A percentile compares a stretch with the other conserved stretches of the same genome.
Conservation (phyloP, 2,113 vertebrate genomes). For the Poecilia latipinna region DNA sequence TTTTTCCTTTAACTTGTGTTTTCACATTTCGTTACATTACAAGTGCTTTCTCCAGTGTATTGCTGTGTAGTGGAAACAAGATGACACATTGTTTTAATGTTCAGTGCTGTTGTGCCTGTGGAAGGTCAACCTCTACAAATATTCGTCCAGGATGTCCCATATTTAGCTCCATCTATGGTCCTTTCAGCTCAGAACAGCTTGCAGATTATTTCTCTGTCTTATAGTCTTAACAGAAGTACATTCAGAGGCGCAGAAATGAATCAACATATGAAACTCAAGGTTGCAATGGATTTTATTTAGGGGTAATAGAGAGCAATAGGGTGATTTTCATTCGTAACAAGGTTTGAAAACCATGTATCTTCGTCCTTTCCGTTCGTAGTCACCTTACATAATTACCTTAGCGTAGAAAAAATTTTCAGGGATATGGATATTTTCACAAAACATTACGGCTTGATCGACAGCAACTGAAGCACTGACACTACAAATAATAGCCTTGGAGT, state of each 20-base stretch:
- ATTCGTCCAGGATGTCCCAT: too few species aligned
- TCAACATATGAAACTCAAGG: too few species aligned
- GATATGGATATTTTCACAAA: not conserved
- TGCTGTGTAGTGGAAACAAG: not conserved
- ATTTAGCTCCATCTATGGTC: not conserved
- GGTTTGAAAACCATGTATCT: not conserved
- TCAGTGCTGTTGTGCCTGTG: not conserved
- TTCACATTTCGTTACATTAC: not conserved
- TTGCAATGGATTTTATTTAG: not conserved
- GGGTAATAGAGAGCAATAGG: not conserved
- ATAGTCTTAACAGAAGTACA: too few species aligned
- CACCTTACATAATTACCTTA: not conserved
- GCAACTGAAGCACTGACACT: slow-evolving; percentile 41
- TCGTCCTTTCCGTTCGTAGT: not conserved
- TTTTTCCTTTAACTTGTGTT: not conserved
- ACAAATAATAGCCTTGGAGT: slow-evolving; percentile 42
- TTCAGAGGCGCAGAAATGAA: too few species aligned
- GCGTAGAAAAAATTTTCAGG: not conserved
- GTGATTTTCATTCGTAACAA: not conserved
- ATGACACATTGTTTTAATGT: not conserved
- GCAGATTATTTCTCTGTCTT: too few species aligned
- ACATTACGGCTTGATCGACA: slow-evolving; percentile 47
- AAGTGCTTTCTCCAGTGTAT: not conserved
- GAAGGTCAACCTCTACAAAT: not conserved
- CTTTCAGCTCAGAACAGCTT: too few species aligned